Evolutionary conservation across 2,113 vertebrate species (phyloP), one percentile per base, ranked within the genome.

Genomic region (Solea solea): DNA sequence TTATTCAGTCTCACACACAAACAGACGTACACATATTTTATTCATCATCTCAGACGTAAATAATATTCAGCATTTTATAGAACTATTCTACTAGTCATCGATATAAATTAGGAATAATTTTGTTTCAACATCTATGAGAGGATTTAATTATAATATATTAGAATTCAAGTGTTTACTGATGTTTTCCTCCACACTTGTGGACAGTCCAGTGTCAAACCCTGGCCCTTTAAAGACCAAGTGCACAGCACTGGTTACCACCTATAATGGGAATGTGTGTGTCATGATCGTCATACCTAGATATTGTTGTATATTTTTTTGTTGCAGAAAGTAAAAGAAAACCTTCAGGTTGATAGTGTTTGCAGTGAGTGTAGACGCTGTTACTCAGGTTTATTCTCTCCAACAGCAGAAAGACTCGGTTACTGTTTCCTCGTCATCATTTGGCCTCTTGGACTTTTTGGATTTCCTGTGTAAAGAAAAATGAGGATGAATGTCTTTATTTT

Each of bases 391-490:
- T 41, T 66, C 39, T 63, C 15, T 68, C 56, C 74, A 53, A 25
- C 51, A 78, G 66, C 51, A 64, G 64, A 67, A 61, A 57, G 53
- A 69, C 16, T 2, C 27, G 1, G 13, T 8, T 1, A 5, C 27
- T 42, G 0, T 51, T 60, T 46, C 28, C 52, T n/a, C 45, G 13
- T 84, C 86, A 89, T 9, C 65, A 86, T 73, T 91, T 86, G 48
- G 83, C 71, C 54, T 92, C 89, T 64, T 89, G 88, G 58, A 94
- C 90, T 50, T 93, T 94, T 64, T 87, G 57, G 54, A 93, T 94
- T 85, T 94, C 93, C 92, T 94, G 82, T 62, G 34, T 15, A 49
- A 52, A 83, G 10, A 80, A 3, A 63, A 1, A 49, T 2, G 4
- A 58, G 15, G 11, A 8, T 11, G 9, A 13, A 9, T 57, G 39